phyloP scores from a whole-genome alignment of 2,888 invertebrate genomes.

The Portevinia maculata region DNA sequence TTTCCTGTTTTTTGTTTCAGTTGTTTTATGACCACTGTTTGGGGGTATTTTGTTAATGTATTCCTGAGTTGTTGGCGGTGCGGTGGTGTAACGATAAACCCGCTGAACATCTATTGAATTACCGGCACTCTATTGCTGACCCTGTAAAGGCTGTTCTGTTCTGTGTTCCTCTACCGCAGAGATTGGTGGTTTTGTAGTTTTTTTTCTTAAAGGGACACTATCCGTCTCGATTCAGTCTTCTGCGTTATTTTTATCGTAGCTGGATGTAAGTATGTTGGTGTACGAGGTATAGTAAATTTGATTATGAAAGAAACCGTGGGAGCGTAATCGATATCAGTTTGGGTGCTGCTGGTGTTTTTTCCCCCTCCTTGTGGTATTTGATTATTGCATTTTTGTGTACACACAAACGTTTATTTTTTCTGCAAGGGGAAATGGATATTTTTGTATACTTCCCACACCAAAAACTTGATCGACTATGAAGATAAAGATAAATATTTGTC shows the following conservation, averaged over 20 bases:
- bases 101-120: conserved; percentile 34
- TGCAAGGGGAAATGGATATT: conserved; percentile 28
- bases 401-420: neutral
- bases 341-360: conserved; percentile 31
- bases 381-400: conserved; percentile 52
- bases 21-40: conserved; percentile 39
- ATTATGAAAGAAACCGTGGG: conserved; percentile 73
- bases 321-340: conserved; percentile 75
- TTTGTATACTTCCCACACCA: conserved; percentile 52
- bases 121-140: neutral
- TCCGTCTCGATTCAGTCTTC: conserved; percentile 8
- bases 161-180: conserved; percentile 45
- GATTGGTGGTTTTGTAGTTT: conserved; percentile 57
- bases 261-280: neutral
- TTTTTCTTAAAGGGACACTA: conserved; percentile 60
- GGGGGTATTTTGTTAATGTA: conserved; percentile 42
- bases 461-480: conserved; percentile 12
- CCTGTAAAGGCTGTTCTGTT: conserved; percentile 37
- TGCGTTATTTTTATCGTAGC: conserved; percentile 14
- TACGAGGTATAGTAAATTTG: conserved; percentile 20
- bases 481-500: conserved; percentile 57
- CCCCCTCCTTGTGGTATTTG: conserved; percentile 48
- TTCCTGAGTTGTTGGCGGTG: conserved; percentile 31
- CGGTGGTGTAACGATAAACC: conserved; percentile 9
- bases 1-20: conserved; percentile 26